Evolutionary conservation across 2,888 invertebrate genomes (phyloP).

Genomic region (Dryocosmus kuriphilus): DNA sequence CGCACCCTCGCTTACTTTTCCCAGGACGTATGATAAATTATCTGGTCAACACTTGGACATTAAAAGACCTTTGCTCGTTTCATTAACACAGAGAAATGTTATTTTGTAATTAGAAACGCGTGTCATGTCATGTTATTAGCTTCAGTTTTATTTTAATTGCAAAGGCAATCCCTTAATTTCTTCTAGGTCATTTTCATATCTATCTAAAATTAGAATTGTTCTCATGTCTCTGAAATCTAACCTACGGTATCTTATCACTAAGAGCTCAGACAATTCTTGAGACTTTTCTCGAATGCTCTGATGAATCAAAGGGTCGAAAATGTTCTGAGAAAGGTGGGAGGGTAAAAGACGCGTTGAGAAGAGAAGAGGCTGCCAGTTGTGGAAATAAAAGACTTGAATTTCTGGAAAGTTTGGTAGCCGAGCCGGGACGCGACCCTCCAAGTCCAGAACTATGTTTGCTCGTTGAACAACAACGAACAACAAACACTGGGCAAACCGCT

Average conservation of each 20-base stretch:
- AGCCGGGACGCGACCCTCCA: slow-evolving; percentile 54
- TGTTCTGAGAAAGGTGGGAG: slow-evolving; percentile 7
- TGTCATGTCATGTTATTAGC: slow-evolving; percentile 39
- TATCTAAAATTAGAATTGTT: neutral
- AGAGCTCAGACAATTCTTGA: slow-evolving; percentile 54
- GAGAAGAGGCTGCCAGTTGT: slow-evolving; percentile 52
- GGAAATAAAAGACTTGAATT: slow-evolving; percentile 69
- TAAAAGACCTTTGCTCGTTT: neutral
- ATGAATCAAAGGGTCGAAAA: slow-evolving; percentile 32
- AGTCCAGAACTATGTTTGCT: slow-evolving; percentile 71
- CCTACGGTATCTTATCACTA: neutral
- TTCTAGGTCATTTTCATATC: neutral
- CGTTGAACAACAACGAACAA: slow-evolving; percentile 70
- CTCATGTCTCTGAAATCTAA: neutral
- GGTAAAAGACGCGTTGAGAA: slow-evolving; percentile 55
- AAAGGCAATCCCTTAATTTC: neutral
- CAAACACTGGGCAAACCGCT: slow-evolving; percentile 69
- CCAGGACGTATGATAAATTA: slow-evolving; percentile 19
- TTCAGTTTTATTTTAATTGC: neutral
- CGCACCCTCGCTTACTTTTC: slow-evolving; percentile 28
- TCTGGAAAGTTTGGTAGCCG: slow-evolving; percentile 64
- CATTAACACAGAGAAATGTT: neutral
- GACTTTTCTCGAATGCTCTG: slow-evolving; percentile 63
- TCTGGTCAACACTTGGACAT: slow-evolving; percentile 7
- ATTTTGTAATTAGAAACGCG: slow-evolving; percentile 41